These are phyloP conservation scores for Notoglanidium macrostoma DNA, from an alignment of 2,797 vertebrate species.

Conservation along the genomic window DNA sequence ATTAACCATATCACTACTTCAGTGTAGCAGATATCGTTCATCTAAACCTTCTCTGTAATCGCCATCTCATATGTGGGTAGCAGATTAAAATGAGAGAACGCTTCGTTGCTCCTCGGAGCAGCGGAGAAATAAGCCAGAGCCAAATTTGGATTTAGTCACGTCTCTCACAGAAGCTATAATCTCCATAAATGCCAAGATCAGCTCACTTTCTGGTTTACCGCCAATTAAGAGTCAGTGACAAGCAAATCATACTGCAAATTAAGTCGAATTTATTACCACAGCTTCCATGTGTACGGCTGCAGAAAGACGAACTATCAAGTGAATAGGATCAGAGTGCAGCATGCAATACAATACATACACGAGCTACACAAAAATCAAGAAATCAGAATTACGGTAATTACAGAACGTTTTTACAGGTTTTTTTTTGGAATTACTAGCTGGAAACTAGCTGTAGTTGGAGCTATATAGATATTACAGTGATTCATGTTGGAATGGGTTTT, in stretches of 20 bases:
- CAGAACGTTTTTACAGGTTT: background rate
- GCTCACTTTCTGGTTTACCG: conserved; percentile 7
- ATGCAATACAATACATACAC: background rate
- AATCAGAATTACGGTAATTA: background rate
- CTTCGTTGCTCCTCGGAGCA: background rate
- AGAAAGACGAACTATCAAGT: background rate
- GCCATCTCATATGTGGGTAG: background rate
- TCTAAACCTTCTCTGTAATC: background rate
- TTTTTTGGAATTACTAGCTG: background rate
- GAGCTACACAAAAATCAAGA: background rate
- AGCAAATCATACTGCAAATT: background rate
- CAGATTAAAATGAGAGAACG: background rate
- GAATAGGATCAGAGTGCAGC: background rate
- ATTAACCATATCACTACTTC: background rate
- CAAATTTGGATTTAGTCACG: conserved; percentile 9
- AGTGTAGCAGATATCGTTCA: background rate
- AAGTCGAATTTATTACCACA: background rate
- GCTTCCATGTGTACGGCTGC: background rate
- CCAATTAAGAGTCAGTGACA: background rate
- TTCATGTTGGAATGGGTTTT: background rate
- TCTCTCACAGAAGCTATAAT: conserved; percentile 15
- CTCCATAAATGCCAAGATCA: conserved; percentile 10
- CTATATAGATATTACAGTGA: background rate
- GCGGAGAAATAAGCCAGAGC: background rate
- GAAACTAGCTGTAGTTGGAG: background rate